Base-by-base conservation (phyloP, 2,888 invertebrate species). In the Eristalis arbustorum region DNA sequence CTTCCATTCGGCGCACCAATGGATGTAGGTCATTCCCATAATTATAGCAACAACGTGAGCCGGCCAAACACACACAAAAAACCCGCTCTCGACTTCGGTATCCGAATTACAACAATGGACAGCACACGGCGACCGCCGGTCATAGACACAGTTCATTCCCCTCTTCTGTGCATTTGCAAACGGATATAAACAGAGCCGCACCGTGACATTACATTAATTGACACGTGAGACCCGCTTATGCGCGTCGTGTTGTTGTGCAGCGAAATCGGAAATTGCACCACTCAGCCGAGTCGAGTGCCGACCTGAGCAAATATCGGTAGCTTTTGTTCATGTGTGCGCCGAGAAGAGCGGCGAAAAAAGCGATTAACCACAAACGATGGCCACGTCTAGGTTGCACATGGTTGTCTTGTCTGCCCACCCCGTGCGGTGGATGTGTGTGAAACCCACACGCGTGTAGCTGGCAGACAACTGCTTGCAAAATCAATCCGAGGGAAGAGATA, bases 81-180 rank as follows among this genome's bases (percentile, higher is more conserved):
- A 49, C 40, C n/a, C 40, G 42, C 42, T 42, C 42, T 42, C n/a
- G 42, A 42, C 3, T 37, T 37, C 37, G 13, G 37, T 42, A n/a
- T 42, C 42, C 42, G 42, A 42, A 42, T 42, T 40, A 40, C 40
- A 13, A 13, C 40, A 13, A 40, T 14, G n/a, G n/a, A 6, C 42
- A 42, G 18, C 18, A 49, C 49, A 49, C 49, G 8, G 49, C 40
- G 13, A n/a, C 25, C 2, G n/a, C 42, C n/a, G n/a, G 49, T 49
- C 49, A 49, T 49, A 49, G 49, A 49, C 8, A 68, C 71, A 84
- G 84, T 79, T 84, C 84, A 79, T 79, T 84, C 75, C 31, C 73
- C 79, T 34, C 69, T 34, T 67, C 37, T 57, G 28, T 14, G 62
- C 56, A 67, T 14, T 75, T 71, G 49, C 56, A 71, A n/a, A 42